Percentiles rank a stretch among this genome's conserved stretches.
These are phyloP conservation scores for Aphaenogaster ashmeadi DNA, from an alignment of 1,140 invertebrate species.

Conservation along the genomic window DNA sequence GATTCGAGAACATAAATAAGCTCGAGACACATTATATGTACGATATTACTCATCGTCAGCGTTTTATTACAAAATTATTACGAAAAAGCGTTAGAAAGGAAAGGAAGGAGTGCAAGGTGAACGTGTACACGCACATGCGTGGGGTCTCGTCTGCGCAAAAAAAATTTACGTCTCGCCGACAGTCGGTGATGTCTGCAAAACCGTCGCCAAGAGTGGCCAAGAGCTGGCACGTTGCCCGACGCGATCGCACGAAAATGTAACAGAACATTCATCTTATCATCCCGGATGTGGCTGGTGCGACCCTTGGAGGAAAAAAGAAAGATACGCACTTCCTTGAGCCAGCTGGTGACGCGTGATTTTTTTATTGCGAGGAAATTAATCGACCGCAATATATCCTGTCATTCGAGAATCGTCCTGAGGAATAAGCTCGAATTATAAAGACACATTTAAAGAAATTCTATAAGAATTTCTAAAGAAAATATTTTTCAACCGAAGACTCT, in stretches of 20 bases:
- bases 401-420: background rate
- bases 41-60: background rate
- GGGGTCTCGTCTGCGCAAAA: background rate
- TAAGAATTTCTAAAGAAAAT: background rate
- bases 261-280: slow-evolving; percentile 34
- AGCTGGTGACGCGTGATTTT: background rate
- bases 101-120: background rate
- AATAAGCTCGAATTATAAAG: background rate
- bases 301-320: background rate
- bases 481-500: background rate
- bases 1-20: background rate
- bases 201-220: background rate
- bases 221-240: slow-evolving; percentile 13
- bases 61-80: background rate
- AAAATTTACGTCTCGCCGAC: slow-evolving; percentile 25
- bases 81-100: background rate
- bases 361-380: background rate
- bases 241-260: slow-evolving; percentile 43
- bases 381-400: background rate
- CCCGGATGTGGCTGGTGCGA: background rate
- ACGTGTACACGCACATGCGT: background rate
- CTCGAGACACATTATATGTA: background rate
- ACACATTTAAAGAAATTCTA: background rate
- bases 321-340: too few relatives aligned
- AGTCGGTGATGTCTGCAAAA: slow-evolving; percentile 24